phyloP scores from a whole-genome alignment of 2,888 invertebrate genomes.

The Melolontha melolontha region DNA sequence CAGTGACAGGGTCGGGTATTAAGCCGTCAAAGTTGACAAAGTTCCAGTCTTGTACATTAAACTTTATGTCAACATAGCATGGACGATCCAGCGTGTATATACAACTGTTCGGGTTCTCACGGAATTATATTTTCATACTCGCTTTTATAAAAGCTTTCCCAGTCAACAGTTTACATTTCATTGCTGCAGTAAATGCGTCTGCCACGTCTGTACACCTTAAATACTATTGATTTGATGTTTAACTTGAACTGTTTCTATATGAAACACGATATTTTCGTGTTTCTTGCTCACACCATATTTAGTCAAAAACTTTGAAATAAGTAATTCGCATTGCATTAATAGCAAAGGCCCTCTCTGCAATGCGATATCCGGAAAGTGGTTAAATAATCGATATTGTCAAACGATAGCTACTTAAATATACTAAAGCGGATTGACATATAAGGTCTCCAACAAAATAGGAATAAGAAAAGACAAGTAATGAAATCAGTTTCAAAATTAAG shows the following conservation, averaged over 20 bases:
- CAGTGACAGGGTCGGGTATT: constrained; percentile 3
- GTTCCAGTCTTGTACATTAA: constrained; percentile 33
- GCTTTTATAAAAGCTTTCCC: constrained; percentile 23
- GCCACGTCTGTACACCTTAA: constrained; percentile 10
- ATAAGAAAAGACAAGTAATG: no score
- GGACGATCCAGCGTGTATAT: constrained; percentile 28
- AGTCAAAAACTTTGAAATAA: no score
- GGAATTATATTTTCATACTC: constrained; percentile 33
- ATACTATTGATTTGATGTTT: constrained; percentile 16
- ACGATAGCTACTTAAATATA: no score
- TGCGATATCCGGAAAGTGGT: no score
- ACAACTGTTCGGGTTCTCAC: constrained; percentile 26
- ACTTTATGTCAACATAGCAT: constrained; percentile 26
- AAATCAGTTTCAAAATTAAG: no score
- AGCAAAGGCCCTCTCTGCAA: no score
- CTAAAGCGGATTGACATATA: no score
- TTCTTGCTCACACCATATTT: no score
- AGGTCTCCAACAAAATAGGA: no score
- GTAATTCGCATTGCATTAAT: no score
- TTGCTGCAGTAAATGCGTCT: neutral
- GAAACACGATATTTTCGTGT: no score
- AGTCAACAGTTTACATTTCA: constrained; percentile 23
- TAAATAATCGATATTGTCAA: no score
- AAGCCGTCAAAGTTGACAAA: constrained; percentile 32
- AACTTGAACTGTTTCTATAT: neutral